These are phyloP conservation scores for Mus minutoides DNA, from an alignment of 2,797 vertebrate genomes.

Conservation along the genomic window DNA sequence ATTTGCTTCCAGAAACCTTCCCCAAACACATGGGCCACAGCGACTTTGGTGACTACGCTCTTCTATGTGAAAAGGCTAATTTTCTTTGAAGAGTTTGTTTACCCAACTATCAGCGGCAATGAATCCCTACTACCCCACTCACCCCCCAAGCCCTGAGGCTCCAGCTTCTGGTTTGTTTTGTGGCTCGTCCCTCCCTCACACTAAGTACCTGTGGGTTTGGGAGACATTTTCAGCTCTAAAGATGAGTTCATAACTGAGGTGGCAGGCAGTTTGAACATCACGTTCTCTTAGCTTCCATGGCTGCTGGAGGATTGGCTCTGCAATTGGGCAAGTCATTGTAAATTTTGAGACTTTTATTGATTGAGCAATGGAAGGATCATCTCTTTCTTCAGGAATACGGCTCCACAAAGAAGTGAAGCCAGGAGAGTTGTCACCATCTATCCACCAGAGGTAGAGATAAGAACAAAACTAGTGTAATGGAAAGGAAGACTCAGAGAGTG, in stretches of 20 bases:
- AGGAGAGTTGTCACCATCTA: not conserved
- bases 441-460: not conserved
- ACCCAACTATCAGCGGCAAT: not conserved
- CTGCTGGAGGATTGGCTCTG: not conserved
- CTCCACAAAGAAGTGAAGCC: not conserved
- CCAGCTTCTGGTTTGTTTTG: not conserved
- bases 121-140: not conserved
- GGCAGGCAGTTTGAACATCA: not conserved
- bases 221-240: not conserved
- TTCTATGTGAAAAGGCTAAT: not conserved
- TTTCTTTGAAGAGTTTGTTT: constrained; percentile 2
- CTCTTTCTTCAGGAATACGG: not conserved
- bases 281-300: not conserved
- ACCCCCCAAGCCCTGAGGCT: accelerated
- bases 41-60: not conserved
- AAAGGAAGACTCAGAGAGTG: not conserved
- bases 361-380: not conserved
- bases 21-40: not conserved
- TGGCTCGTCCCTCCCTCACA: not conserved
- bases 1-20: not conserved
- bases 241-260: not conserved
- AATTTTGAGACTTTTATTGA: not conserved
- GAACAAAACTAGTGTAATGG: not conserved
- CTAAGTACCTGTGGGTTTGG: not conserved
- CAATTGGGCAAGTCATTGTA: not conserved